Conservation (phyloP, 2,113 vertebrate species). For the Onychostruthus taczanowskii region DNA sequence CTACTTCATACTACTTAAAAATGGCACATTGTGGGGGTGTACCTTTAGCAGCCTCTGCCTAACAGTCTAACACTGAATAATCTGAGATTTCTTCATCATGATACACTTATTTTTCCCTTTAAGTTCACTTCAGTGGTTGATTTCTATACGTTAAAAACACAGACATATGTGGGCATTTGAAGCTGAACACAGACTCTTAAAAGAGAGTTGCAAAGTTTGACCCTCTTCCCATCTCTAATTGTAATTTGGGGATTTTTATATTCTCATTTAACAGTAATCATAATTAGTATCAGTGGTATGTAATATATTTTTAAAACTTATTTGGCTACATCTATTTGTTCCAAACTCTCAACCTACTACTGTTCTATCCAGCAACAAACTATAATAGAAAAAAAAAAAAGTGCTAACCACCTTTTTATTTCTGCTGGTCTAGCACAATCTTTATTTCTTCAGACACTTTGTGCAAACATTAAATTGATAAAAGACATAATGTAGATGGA, state of each 20-base stretch:
- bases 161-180: background rate
- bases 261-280: slow-evolving; percentile 48
- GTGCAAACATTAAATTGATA: slow-evolving; percentile 72
- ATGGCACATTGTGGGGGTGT: background rate
- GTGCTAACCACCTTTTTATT: slow-evolving; percentile 34
- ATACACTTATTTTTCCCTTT: background rate
- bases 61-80: slow-evolving; percentile 3
- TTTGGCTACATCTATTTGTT: slow-evolving; percentile 49
- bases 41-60: background rate
- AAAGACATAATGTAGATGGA: slow-evolving; percentile 63
- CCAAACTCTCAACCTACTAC: slow-evolving; percentile 40
- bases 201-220: slow-evolving; percentile 6
- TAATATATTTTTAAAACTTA: slow-evolving; percentile 51
- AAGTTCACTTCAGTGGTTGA: background rate
- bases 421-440: slow-evolving; percentile 60
- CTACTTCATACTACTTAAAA: background rate
- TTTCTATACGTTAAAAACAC: background rate
- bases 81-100: background rate
- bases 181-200: background rate
- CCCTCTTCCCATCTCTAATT: background rate
- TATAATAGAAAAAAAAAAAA: background rate
- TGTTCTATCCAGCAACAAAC: slow-evolving; percentile 24
- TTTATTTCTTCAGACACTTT: slow-evolving; percentile 74
- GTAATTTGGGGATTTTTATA: background rate
- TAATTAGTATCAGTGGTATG: slow-evolving; percentile 40